phyloP scores from a whole-genome alignment of 1,140 invertebrate species.

The Pseudomyrmex sp. region DNA sequence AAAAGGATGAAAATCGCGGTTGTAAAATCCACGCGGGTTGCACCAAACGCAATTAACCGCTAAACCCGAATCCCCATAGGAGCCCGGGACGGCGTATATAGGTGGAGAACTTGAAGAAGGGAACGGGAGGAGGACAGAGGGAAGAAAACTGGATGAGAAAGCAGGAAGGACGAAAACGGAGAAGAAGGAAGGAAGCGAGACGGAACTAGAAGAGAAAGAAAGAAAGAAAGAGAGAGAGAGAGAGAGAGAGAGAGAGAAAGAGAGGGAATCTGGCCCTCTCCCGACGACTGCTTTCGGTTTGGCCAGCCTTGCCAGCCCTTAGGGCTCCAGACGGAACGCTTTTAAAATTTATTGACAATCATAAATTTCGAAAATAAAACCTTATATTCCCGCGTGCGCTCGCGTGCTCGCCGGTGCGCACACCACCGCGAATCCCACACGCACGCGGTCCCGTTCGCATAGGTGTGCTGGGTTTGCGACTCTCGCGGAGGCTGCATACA shows the following conservation, averaged over 20 bases:
- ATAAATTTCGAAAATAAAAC: conserved; percentile 87
- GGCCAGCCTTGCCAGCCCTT: conserved; percentile 84
- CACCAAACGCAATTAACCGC: conserved; percentile 84
- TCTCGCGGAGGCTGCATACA: conserved; percentile 68
- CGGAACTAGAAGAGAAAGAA: conserved; percentile 59
- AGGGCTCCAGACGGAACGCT: conserved; percentile 86
- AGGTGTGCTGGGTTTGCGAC: conserved; percentile 63
- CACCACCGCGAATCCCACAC: conserved; percentile 33
- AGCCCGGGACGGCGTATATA: conserved; percentile 73
- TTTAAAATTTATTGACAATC: conserved; percentile 87
- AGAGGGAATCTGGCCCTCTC: conserved; percentile 72
- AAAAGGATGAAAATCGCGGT: conserved; percentile 82
- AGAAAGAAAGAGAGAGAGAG: conserved; percentile 40
- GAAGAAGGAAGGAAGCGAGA: conserved; percentile 69
- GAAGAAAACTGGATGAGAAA: conserved; percentile 53
- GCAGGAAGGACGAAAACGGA: conserved; percentile 54
- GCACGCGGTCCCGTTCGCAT: neutral
- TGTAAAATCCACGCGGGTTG: conserved; percentile 83
- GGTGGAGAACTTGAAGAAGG: conserved; percentile 59
- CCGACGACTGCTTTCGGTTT: conserved; percentile 80
- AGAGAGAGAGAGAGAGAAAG: conserved; percentile 56
- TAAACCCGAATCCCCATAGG: conserved; percentile 82
- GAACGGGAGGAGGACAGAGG: conserved; percentile 60
- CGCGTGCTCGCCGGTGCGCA: conserved; percentile 46
- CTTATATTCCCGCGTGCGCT: conserved; percentile 83